Base-by-base conservation (phyloP, 2,797 vertebrate species). In the Holocentrus rufus region DNA sequence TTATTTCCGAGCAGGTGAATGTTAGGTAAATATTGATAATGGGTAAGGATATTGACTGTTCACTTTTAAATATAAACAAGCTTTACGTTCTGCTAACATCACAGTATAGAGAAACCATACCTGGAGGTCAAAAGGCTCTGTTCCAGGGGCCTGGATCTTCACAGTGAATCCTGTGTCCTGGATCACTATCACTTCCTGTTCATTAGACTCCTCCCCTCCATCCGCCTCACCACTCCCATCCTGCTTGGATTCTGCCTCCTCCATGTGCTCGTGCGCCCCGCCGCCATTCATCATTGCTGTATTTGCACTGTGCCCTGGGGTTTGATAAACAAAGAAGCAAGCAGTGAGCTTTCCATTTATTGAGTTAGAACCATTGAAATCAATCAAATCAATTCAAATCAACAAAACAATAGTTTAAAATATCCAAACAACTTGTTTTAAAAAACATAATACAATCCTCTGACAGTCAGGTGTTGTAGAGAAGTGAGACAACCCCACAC, bases 151-250 rank as follows among this genome's bases (percentile, higher is more conserved):
- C 78, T 96, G 96, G 86, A 99, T 97, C 94, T 98, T 99, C 73
- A 99, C 96, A 0, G 95, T 98, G 87, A 99, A 99, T 74, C 98
- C 98, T 0, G 98, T 99, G 89, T 99, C 98, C 93, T 99, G 98
- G 85, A 99, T 99, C 79, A 99, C 98, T 4, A 99, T 99, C 84
- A 99, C 98, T 88, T 99, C 98, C 91, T 99, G 98, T 79, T 98
- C 98, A 0, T 96, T 96, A 4, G 94, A 92, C 1, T 97, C 97
- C 0, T 99, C 98, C 7, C 89, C 92, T 0, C 88, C 89, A 0
- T 97, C 96, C 0, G 85, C 62, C 64, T 96, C 96, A 2, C 93
- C 87, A 0, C 91, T 92, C n/a, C 94, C 95, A 0, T 98, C 96
- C 87, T 95, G 95, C 82, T 93, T 94, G 0, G 88, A 77, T 7